These are phyloP conservation scores for Oncorhynchus keta DNA, from an alignment of 2,113 vertebrate genomes.

Conservation along the genomic window DNA sequence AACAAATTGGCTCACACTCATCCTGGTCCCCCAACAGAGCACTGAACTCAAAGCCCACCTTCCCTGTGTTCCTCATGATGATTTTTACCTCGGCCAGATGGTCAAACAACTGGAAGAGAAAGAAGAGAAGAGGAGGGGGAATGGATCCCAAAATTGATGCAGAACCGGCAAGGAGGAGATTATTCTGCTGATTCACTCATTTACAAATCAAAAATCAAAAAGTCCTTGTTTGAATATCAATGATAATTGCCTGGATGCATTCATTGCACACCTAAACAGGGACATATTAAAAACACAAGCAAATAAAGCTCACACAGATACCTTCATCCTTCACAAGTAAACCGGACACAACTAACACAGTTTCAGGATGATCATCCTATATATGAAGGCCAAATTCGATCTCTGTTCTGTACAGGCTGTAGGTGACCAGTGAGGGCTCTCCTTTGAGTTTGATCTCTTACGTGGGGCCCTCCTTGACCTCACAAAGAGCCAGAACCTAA, in stretches of 20 bases:
- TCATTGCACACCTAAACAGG: conserved; percentile 26
- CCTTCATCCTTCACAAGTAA: no score
- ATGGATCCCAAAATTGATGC: conserved; percentile 3
- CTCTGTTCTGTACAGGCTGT: conserved; percentile 66
- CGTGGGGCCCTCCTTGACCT: conserved; percentile 81
- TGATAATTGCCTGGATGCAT: conserved; percentile 30
- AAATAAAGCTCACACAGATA: background rate
- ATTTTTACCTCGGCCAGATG: conserved; percentile 65
- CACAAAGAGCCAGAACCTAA: conserved; percentile 74
- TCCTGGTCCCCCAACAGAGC: conserved; percentile 32
- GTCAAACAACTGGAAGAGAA: conserved; percentile 75
- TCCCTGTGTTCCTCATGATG: conserved; percentile 77
- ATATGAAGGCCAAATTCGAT: conserved; percentile 80
- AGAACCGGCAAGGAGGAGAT: conserved; percentile 46
- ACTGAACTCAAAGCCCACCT: conserved; percentile 76
- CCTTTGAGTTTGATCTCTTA: conserved; percentile 79
- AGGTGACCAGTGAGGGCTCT: conserved; percentile 77
- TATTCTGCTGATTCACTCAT: conserved; percentile 58
- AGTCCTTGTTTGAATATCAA: no score
- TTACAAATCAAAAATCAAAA: conserved; percentile 38
- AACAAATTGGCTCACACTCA: background rate
- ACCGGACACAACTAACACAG: background rate
- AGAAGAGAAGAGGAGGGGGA: background rate
- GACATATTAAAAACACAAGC: background rate
- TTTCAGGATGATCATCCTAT: no score